Base-by-base conservation (phyloP, 2,888 invertebrate genomes). In the Eupithecia vulgata region DNA sequence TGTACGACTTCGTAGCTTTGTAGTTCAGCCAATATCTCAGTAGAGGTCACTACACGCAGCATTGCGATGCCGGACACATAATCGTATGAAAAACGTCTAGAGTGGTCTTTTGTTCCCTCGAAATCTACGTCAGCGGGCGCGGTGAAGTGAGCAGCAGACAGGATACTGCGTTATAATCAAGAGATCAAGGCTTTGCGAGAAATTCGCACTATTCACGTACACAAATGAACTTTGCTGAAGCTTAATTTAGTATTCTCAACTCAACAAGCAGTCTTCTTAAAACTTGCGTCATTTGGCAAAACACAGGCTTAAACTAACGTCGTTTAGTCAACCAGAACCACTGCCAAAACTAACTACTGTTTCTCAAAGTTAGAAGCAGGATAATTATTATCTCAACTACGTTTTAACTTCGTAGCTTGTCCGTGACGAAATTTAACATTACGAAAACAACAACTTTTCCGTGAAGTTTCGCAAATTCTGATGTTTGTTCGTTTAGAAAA, bases 251-350 rank as follows among this genome's bases (percentile, higher is more conserved):
- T n/a, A 61, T 61, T 34, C 34, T 17, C 61, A 30, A 34, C 61
- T 34, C 34, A 34, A 34, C 61, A 8, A 34, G 1, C 30, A 35
- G 30, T 34, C 64, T 21, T 61, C 62, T 64, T 37, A 35, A 64
- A 64, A 65, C 42, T 59, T 65, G n/a, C 13, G n/a, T 15, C 65
- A 65, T 65, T 65, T 66, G 35, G 62, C 66, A 25, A 52, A n/a
- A 69, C 62, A 57, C 52, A 67, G 42, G 68, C 67, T 74, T 66
- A 66, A 68, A 71, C 68, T 73, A 69, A 74, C 74, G 45, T 61
- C 65, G 74, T 68, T 74, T 74, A 74, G 67, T 71, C 65, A 74
- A 71, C 74, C 65, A 64, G 52, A 68, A 67, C 71, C 68, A 59
- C 68, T 25, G 71, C 57, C 61, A 62, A 45, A 70, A 67, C 69